Evolutionary conservation across 2,113 vertebrate species (phyloP), one percentile per base, ranked within the genome.

Genomic region (Ardeotis arabs): DNA sequence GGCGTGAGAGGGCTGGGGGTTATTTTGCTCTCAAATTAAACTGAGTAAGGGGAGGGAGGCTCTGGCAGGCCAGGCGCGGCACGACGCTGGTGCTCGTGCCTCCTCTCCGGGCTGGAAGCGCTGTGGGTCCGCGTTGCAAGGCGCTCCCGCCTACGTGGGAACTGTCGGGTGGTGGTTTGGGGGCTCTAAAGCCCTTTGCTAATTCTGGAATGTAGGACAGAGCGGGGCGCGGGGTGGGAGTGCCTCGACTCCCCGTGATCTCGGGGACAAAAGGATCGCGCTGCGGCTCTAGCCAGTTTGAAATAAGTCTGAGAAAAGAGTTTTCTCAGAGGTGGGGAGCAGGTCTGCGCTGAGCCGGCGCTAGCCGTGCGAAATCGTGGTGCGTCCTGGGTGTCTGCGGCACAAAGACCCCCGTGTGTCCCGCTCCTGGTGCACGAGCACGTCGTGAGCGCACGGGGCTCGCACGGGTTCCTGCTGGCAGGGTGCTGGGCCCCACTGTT

Each of bases 371-470:
- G 82, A 35, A 92, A 47, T 85, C 22, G 11, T 45, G 55, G 63
- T 22, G 23, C 10, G 64, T 53, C 27, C 64, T 7, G 0, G 24
- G 31, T 9, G 44, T 31, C 17, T 18, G 59, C 50, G 45, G 72
- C 50, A 17, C 2, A 1, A 44, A 41, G 35, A 23, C 70, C 79
- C 33, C 33, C 58, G 73, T 41, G 73, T 41, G 37, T 73, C 92
- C 24, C 7, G 1, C 21, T 88, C n/a, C 35, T 10, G 25, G 16
- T 12, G 45, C 50, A 4, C 29, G 2, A 29, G 21, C 12, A 3
- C 0, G 0, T 37, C 0, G 5, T 53, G 79, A 70, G 70, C 15
- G 3, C 9, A 4, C 5, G 0, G 14, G 44, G 45, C 18, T 49
- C 3, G 4, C 7, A 1, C 1, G 21, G 41, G 41, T 44, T 44